Base-by-base conservation (phyloP, 2,888 invertebrate species). In the Nematopogon swammerdamellus region DNA sequence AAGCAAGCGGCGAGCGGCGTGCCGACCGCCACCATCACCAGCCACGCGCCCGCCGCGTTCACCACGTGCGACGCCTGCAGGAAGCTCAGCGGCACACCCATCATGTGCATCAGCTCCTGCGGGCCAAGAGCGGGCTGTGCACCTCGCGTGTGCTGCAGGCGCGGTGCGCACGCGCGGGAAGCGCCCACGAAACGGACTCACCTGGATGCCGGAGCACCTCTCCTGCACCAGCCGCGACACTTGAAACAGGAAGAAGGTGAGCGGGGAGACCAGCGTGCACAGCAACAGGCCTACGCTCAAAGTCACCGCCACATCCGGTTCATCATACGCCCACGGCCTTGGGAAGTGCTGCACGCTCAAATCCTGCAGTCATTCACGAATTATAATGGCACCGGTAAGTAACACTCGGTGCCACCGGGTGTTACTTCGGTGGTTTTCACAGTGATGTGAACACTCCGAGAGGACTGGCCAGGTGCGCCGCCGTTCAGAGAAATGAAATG, bases 31-130 rank as follows among this genome's bases (percentile, higher is more conserved):
- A 8, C 8, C 5, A 25, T 6, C 25, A 25, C 58, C 5, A 83
- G 48, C 19, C 85, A 76, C 17, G 84, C 75, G 1, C 84, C 61
- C 45, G 86, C 64, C 46, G 82, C 81, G 63, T 88, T 86, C 47
- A 86, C 61, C 59, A 86, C 86, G 84, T 90, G 89, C 0, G 88
- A 85, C 2, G 82, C 18, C 81, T 85, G 86, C 49, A 89, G 80
- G 54, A 83, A 67, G 73, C 83, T 84, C 44, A 81, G 77, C 18
- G 83, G 80, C 49, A 91, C 74, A 0, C 91, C 91, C 74, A 88
- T 87, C 83, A 91, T 88, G 68, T 87, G 88, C 82, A 91, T 85
- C 19, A 89, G 80, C 67, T 91, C 90, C 89, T 89, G 65, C 25
- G 25, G n/a, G n/a, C n/a, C n/a, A n/a, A n/a, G n/a, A n/a, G n/a